Evolutionary conservation across 1,140 invertebrate species (phyloP), one percentile per base, ranked within the genome.

Genomic region (Centruroides sculpturatus): DNA sequence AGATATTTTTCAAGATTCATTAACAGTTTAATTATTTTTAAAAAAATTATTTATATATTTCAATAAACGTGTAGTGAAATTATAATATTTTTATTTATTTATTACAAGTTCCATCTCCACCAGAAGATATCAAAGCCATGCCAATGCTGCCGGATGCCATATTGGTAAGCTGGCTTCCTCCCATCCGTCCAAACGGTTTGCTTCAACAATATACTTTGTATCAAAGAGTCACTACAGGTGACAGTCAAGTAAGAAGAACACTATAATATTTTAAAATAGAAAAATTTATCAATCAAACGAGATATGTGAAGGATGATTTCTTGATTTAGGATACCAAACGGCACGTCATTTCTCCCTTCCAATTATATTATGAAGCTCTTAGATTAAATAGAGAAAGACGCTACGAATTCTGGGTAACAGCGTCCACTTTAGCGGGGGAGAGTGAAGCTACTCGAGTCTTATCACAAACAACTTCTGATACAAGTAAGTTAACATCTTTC

Each of bases 361-460:
- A 61, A 46, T 57, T 47, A 12, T 65, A 62, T 35, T 65, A 61
- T 41, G 64, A 65, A 55, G 64, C 60, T 4, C 54, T 62, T 9
- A 55, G 60, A 10, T 49, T 65, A 51, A 60, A 61, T 34, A 56
- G 57, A 8, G 54, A 56, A 8, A 59, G 57, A 35, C 56, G 83
- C 61, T 94, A 93, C 69, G 88, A 93, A 72, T 93, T 95, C 75
- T 94, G 90, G 89, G 90, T 95, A 0, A 93, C 90, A 10, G 89
- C 89, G 47, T 89, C 87, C 54, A 95, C 91, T 0, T 87, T 86
- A 63, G 92, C 93, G 68, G 91, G 91, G 5, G 91, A 94, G 81
- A 90, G 91, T 53, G 86, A 89, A 76, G 81, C 85, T 79, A 84
- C 62, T 5, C 55, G 66, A 54, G 66, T 66, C 6, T 51, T 66